Percentiles rank a stretch among this genome's conserved stretches.
Conservation (phyloP, 2,113 vertebrate species). For the Balaenoptera acutorostrata region DNA sequence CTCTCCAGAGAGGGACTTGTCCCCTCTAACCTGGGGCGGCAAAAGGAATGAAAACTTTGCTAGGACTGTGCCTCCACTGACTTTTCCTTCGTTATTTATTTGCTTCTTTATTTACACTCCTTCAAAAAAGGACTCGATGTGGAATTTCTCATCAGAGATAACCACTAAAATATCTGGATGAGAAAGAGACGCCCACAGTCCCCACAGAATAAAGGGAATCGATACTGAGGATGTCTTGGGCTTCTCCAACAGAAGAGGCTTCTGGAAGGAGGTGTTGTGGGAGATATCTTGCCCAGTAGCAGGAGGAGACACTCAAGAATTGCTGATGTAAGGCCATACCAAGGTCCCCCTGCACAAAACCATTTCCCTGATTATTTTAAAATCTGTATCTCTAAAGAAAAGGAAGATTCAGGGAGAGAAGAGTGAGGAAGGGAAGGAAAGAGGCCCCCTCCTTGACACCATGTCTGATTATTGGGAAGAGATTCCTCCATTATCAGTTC, state of each 20-base stretch:
- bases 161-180: not conserved
- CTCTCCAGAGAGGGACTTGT: not conserved
- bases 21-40: fast-evolving
- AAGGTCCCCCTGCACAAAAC: not conserved
- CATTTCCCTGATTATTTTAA: not conserved
- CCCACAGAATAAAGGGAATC: not conserved
- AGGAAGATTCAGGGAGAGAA: not conserved
- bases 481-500: not conserved
- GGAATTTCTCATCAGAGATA: not conserved
- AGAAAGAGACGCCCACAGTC: not conserved
- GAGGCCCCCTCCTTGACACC: not conserved
- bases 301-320: not conserved
- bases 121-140: not conserved
- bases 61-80: no score
- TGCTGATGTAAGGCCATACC: no score
- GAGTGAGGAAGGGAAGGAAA: not conserved
- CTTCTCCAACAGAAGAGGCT: not conserved
- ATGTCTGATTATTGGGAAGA: not conserved
- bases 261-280: not conserved
- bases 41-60: not conserved
- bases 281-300: not conserved
- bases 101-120: not conserved
- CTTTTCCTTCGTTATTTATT: not conserved
- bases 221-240: not conserved
- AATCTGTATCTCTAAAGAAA: not conserved